Percentiles rank a stretch among this genome's conserved stretches.
These are phyloP conservation scores for Ellobius talpinus DNA, from an alignment of 2,113 vertebrate genomes.

Conservation along the genomic window DNA sequence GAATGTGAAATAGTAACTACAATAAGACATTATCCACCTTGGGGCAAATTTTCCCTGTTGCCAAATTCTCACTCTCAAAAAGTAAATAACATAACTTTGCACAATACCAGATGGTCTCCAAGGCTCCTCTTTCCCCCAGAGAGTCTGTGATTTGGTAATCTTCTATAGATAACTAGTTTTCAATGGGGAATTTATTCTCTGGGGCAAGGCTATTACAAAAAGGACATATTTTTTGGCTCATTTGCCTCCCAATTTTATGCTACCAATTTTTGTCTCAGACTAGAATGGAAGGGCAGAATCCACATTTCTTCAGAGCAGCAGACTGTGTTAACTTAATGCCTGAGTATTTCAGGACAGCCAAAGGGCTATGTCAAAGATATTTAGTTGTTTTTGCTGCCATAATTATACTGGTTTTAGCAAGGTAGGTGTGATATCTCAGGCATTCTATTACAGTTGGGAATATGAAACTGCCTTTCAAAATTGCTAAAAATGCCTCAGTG, in stretches of 20 bases:
- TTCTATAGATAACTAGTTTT: slow-evolving; percentile 67
- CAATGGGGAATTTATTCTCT: slow-evolving; percentile 69
- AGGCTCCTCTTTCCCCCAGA: slow-evolving; percentile 46
- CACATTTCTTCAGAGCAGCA: slow-evolving; percentile 71
- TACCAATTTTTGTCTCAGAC: slow-evolving; percentile 73
- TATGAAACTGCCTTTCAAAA: slow-evolving; percentile 73
- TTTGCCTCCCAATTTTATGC: slow-evolving; percentile 79
- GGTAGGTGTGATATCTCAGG: slow-evolving; percentile 81
- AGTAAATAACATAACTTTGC: slow-evolving; percentile 62
- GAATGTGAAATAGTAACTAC: slow-evolving; percentile 53
- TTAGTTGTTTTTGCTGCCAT: slow-evolving; percentile 68
- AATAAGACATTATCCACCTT: slow-evolving; percentile 60
- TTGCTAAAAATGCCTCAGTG: slow-evolving; percentile 74
- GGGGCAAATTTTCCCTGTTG: slow-evolving; percentile 41
- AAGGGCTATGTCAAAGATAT: slow-evolving; percentile 78
- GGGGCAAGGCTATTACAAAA: slow-evolving; percentile 70
- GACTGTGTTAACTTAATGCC: slow-evolving; percentile 73
- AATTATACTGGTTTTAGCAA: slow-evolving; percentile 84
- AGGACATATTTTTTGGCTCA: slow-evolving; percentile 70
- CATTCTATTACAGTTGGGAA: slow-evolving; percentile 74
- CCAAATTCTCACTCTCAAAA: slow-evolving; percentile 61
- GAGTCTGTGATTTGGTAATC: slow-evolving; percentile 68
- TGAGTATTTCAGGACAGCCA: slow-evolving; percentile 73
- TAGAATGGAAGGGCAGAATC: slow-evolving; percentile 68
- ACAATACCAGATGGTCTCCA: slow-evolving; percentile 47